Evolutionary conservation across 2,888 invertebrate species (phyloP), one percentile per base, ranked within the genome.

Genomic region (Tipula vernalis): DNA sequence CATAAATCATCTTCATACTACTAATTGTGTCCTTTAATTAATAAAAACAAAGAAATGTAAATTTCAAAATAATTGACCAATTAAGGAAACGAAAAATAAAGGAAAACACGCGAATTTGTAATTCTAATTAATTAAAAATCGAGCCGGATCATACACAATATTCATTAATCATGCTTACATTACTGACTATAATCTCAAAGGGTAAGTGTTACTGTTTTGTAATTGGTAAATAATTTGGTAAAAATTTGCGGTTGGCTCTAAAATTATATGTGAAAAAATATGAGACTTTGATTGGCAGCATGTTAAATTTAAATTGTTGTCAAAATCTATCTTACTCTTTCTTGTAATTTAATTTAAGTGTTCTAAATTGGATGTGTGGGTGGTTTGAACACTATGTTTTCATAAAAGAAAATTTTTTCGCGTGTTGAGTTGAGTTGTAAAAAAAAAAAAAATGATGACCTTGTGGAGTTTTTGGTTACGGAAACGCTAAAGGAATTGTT

Each of bases 81-180:
- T 71, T 71, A 71, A 71, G 10, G 51, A 51, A 18, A 28, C 71
- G 28, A 8, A 71, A 28, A 71, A 71, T 57, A 12, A 28, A 71
- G 71, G 71, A 28, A 71, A 28, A 71, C 71, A 71, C 71, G 71
- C 71, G 10, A 71, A 71, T 28, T 28, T 71, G 10, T 28, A 71
- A 71, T 71, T 28, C 10, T 10, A 71, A 71, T 10, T 12, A 28
- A 71, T 28, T 28, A 71, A 71, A 28, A 71, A 1, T 28, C 71
- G 28, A 28, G 71, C 71, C 15, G n/a, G 51, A 57, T 18, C 51
- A 28, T 28, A 28, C 10, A 71, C 71, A 71, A 71, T 57, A 57
- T 6, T 4, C 28, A 71, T 71, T 28, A 71, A 71, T 86, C 57
- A 87, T 87, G 87, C 87, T 87, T 84, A 87, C 87, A 12, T 5